phyloP scores from a whole-genome alignment of 1,140 invertebrate genomes.

The Armadillidium nasatum region DNA sequence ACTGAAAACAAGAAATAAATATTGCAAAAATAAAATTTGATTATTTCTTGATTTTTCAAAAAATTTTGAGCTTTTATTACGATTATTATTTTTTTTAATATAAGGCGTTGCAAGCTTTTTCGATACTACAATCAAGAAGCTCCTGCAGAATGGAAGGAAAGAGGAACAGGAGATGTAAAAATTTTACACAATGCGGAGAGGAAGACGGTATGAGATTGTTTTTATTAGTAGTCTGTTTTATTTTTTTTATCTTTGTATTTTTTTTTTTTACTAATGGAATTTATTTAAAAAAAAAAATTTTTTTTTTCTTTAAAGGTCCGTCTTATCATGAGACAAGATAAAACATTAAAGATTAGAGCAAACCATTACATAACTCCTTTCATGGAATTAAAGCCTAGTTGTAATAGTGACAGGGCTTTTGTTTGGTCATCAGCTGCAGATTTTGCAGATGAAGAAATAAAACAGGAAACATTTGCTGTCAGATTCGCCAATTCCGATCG shows the following conservation, averaged over 20 bases:
- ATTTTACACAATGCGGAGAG: slow-evolving; percentile 68
- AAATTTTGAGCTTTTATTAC: no score
- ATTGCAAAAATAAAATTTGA: no score
- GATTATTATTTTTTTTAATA: not conserved
- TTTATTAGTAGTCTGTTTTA: no score
- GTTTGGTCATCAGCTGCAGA: slow-evolving; percentile 70
- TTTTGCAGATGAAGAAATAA: slow-evolving; percentile 51
- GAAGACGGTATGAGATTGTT: slow-evolving; percentile 56
- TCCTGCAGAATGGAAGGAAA: slow-evolving; percentile 81
- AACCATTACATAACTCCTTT: slow-evolving; percentile 75
- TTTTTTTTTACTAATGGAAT: no score
- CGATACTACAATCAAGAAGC: slow-evolving; percentile 58
- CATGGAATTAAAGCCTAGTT: slow-evolving; percentile 67
- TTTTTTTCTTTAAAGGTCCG: slow-evolving; percentile 50
- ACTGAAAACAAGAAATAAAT: no score
- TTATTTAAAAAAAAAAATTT: no score
- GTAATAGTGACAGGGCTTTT: slow-evolving; percentile 68
- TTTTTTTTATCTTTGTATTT: no score
- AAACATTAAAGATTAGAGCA: slow-evolving; percentile 77
- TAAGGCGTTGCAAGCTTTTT: slow-evolving; percentile 66
- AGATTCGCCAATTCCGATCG: slow-evolving; percentile 41
- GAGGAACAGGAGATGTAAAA: slow-evolving; percentile 78
- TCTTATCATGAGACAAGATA: slow-evolving; percentile 81
- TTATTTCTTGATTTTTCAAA: no score
- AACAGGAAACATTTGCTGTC: slow-evolving; percentile 44